phyloP scores from a whole-genome alignment of 2,113 vertebrate genomes.

The Hyla sarda region DNA sequence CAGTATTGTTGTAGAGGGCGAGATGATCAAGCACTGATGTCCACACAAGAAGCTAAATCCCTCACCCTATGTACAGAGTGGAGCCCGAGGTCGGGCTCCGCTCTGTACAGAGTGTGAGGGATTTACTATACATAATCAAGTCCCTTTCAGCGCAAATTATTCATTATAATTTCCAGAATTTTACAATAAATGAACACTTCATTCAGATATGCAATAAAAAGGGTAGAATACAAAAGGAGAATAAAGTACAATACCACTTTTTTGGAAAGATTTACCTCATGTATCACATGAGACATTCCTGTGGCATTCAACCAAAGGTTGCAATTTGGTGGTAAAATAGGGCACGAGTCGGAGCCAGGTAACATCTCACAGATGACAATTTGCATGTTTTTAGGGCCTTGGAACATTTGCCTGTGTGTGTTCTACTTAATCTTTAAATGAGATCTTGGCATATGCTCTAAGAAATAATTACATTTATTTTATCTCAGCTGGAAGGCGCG shows the following conservation, averaged over 20 bases:
- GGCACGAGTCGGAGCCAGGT: neutral
- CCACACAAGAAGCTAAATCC: too few species aligned
- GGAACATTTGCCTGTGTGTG: conserved; percentile 34
- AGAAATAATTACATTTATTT: conserved; percentile 38
- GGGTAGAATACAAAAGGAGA: too few species aligned
- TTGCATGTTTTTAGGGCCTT: neutral
- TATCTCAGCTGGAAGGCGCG: conserved; percentile 26
- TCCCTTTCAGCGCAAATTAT: too few species aligned
- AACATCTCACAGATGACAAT: neutral
- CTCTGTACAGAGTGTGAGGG: too few species aligned
- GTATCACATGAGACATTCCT: neutral
- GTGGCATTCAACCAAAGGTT: neutral
- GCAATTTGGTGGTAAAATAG: neutral
- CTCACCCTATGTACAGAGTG: too few species aligned
- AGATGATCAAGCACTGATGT: too few species aligned
- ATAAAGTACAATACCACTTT: neutral
- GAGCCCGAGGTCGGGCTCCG: too few species aligned
- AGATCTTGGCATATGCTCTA: conserved; percentile 37
- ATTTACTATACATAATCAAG: too few species aligned
- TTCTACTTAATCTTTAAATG: conserved; percentile 37
- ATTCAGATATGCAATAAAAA: too few species aligned
- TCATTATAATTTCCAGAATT: neutral
- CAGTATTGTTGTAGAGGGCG: too few species aligned
- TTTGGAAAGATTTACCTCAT: neutral
- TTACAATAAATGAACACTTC: neutral